Base-by-base conservation (phyloP, 1,140 invertebrate species). In the Odontomachus brunneus region DNA sequence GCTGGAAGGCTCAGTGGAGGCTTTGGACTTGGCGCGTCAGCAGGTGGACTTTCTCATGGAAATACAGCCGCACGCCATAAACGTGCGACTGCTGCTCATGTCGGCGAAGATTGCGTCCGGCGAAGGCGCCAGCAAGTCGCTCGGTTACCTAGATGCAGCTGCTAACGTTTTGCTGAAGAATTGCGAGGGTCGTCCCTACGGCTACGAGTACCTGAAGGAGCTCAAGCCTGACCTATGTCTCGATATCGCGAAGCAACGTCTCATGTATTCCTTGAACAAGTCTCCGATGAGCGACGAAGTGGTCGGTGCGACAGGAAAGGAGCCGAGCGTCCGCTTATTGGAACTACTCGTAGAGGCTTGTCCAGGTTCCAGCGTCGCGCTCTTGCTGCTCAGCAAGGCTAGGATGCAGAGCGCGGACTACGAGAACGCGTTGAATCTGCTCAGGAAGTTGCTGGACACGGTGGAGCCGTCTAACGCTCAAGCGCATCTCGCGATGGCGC, bases 171-270 rank as follows among this genome's bases (percentile, higher is more conserved):
- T 98, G 90, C 95, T 97, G 78, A 93, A 95, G 44, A 91, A 93
- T 62, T 95, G 96, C 9, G 94, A 96, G 84, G 94, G 94, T 2
- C 91, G 96, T 62, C 95, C 96, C 0, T 97, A 97, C 88, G 97
- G 98, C 26, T 94, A 96, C 15, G 92, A 96, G 1, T 99, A 98
- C 91, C 94, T 98, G 9, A 94, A 95, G 17, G 90, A 94, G 49
- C 93, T 99, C 29, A 97, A 99, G 94, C 97, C 98, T 2, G 97
- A 98, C 93, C 97, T 99, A 86, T 94, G 98, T 26, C 91, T 98
- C 12, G 96, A 97, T 84, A 95, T 99, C 11, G 96, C 97, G 11
- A 95, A 96, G 85, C 96, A 98, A 89, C 97, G 97, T 89, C 94
- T 98, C 11, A 94, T 96, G 80, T 96, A 97, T 94, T 95, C 96